Base-by-base conservation (phyloP, 2,113 vertebrate species). In the Marcusenius ussheri region DNA sequence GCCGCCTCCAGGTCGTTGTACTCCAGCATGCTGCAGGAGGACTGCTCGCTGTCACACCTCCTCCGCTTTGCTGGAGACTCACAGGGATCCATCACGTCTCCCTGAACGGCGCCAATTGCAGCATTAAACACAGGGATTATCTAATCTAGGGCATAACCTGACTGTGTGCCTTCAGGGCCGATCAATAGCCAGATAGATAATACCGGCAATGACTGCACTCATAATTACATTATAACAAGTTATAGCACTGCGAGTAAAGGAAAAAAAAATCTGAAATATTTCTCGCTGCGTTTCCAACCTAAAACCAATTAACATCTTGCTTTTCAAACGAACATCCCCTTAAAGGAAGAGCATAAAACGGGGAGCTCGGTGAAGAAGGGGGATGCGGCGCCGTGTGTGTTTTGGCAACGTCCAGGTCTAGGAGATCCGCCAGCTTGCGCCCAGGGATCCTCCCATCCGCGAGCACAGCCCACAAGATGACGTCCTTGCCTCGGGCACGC, bases 1-100 rank as follows among this genome's bases (percentile, higher is more conserved):
- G 98, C 98, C 0, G 98, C 98, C 92, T 99, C 98, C 0, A 99
- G 96, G 93, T 99, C 98, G 0, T 97, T 98, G 94, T 98, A 98
- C 93, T 99, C 98, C 94, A 98, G 92, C 88, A 94, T 49, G 91
- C 97, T 96, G 90, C 97, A 96, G 0, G 95, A 93, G 0, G 96
- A 97, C 92, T 96, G 95, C 7, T 97, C 96, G 0, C 97, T 98
- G 95, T 97, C 97, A 9, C 97, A 97, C 74, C 97, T 95, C 91
- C 97, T 97, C 91, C 97, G 95, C 89, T 97, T 97, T 5, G 95
- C 91, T 83, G 96, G 95, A 0, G 96, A 96, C 90, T 95, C 96
- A 6, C 95, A 97, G 51, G 96, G 95, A 93, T 97, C 97, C 93
- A 96, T 94, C 74, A 95, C 95, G 92, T 96, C 96, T 84, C 94